Percentiles rank a stretch among this genome's conserved stretches.
Conservation (phyloP, 2,888 invertebrate genomes). For the Bhutanitis thaidina region DNA sequence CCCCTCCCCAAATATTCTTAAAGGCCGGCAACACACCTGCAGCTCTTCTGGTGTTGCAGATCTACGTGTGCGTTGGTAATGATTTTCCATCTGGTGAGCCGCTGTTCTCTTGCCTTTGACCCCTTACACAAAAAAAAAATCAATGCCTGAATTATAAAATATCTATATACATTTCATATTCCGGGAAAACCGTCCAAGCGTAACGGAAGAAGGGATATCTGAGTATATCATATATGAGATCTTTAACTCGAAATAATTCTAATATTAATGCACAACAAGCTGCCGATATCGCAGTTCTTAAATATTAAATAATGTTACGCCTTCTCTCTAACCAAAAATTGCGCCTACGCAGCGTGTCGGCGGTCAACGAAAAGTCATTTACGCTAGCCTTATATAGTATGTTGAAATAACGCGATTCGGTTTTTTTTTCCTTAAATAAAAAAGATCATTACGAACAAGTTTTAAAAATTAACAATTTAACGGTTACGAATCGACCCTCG, state of each 20-base stretch:
- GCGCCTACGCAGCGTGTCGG: conserved; percentile 45
- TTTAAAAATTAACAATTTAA: too few relatives aligned
- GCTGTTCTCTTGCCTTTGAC: too few relatives aligned
- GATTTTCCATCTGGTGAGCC: too few relatives aligned
- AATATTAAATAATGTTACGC: conserved; percentile 17
- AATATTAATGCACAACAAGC: conserved; percentile 6
- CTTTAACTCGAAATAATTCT: conserved; percentile 10
- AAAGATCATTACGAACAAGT: too few relatives aligned
- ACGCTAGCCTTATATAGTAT: conserved; percentile 45
- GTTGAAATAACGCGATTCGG: conserved; percentile 30
- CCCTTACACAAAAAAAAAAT: too few relatives aligned
- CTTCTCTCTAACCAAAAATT: conserved; percentile 40
- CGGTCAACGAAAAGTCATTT: conserved; percentile 35
- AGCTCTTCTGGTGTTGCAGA: too few relatives aligned
- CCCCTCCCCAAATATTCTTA: too few relatives aligned
- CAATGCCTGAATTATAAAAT: too few relatives aligned
- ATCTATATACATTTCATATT: neutral
- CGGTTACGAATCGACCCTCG: too few relatives aligned
- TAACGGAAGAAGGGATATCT: neutral
- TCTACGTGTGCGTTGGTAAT: too few relatives aligned
- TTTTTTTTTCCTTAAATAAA: too few relatives aligned
- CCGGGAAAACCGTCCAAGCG: neutral
- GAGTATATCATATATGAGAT: conserved; percentile 1
- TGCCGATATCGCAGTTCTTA: conserved; percentile 22
- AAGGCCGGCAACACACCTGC: too few relatives aligned